Evolutionary conservation across 2,113 vertebrate genomes (phyloP).

Genomic region (Takifugu flavidus): DNA sequence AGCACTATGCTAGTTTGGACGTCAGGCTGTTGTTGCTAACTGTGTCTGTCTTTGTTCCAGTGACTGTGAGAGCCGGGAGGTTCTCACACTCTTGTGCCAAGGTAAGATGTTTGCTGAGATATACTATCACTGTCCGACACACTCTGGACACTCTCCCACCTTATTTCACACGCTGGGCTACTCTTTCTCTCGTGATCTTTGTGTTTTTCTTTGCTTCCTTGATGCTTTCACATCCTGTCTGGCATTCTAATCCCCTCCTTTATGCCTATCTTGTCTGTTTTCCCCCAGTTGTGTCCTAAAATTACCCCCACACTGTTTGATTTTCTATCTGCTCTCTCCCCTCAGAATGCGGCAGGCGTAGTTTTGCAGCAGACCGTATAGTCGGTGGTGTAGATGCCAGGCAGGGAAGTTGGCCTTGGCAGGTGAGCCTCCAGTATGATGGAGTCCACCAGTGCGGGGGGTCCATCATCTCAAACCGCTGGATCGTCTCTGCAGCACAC

Average conservation of each 20-base stretch:
- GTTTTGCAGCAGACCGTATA: conserved; percentile 82
- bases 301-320: no score
- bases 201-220: background rate
- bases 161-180: background rate
- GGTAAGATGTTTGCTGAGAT: conserved; percentile 55
- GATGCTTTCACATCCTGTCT: background rate
- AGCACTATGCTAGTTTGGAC: conserved; percentile 4
- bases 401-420: conserved; percentile 88
- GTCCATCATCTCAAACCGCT: conserved; percentile 84
- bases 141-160: conserved; percentile 23
- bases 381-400: conserved; percentile 83
- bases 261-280: no score
- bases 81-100: conserved; percentile 76
- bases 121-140: background rate
- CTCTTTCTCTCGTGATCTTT: conserved; percentile 4
- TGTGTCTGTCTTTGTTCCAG: conserved; percentile 62
- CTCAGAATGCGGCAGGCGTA: conserved; percentile 83
- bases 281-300: background rate
- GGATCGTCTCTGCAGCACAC: conserved; percentile 87
- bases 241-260: background rate
- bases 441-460: conserved; percentile 86
- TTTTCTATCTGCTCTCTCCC: background rate
- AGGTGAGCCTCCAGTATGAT: conserved; percentile 86
- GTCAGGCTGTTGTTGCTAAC: conserved; percentile 9
- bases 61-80: conserved; percentile 74